Conservation (phyloP, 2,113 vertebrate genomes). For the Periophthalmodon schlosseri region DNA sequence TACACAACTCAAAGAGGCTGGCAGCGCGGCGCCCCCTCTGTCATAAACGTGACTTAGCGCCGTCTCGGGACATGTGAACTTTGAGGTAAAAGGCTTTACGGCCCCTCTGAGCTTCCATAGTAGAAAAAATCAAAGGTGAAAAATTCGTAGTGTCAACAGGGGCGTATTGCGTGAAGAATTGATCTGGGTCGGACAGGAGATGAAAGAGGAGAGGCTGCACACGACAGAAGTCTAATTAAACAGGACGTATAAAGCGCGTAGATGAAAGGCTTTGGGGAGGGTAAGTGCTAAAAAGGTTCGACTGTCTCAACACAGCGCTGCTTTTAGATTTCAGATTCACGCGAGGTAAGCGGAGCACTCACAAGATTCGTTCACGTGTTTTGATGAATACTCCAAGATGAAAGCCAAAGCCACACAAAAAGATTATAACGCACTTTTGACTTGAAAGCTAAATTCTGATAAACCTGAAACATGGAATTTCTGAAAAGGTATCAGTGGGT, state of each 20-base stretch:
- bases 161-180: conserved; percentile 51
- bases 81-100: neutral
- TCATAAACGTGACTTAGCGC: conserved; percentile 16
- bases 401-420: neutral
- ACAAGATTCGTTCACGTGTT: neutral
- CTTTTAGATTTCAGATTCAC: conserved; percentile 5
- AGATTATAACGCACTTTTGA: neutral
- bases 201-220: conserved; percentile 52
- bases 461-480: neutral
- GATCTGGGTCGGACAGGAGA: conserved; percentile 62
- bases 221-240: conserved; percentile 59
- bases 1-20: neutral
- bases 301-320: conserved; percentile 41
- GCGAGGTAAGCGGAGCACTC: neutral
- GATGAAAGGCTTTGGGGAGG: conserved; percentile 53
- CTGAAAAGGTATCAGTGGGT: neutral
- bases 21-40: neutral
- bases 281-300: conserved; percentile 24
- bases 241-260: conserved; percentile 51
- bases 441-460: neutral
- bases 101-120: neutral
- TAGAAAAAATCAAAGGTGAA: neutral
- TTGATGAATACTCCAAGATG: neutral
- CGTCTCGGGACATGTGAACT: conserved; percentile 31
- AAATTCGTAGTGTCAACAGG: conserved; percentile 25